Evolutionary conservation across 1,140 invertebrate species (phyloP).

Genomic region (Trigoniulus corallinus): DNA sequence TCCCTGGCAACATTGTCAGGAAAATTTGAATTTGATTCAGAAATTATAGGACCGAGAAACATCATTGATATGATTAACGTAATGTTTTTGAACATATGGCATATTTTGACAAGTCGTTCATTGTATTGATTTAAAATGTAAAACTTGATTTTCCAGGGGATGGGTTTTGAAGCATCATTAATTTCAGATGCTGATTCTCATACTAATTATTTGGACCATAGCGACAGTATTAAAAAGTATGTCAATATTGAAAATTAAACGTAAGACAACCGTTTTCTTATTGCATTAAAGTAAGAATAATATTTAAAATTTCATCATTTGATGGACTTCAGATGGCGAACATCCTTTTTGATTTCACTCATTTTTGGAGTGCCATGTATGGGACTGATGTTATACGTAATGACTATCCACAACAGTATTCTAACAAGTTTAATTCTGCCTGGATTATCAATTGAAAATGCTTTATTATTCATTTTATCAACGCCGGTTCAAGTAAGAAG

Average conservation of each 20-base stretch:
- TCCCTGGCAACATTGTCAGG: slow-evolving; percentile 73
- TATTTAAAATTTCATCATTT: slow-evolving; percentile 8
- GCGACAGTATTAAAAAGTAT: slow-evolving; percentile 68
- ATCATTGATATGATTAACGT: slow-evolving; percentile 74
- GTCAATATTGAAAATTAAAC: background rate
- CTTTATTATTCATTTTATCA: slow-evolving; percentile 85
- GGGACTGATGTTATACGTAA: slow-evolving; percentile 92
- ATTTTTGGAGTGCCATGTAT: slow-evolving; percentile 90
- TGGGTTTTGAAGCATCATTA: slow-evolving; percentile 38
- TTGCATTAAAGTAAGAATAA: background rate
- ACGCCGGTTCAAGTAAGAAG: slow-evolving; percentile 78
- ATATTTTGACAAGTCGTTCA: background rate
- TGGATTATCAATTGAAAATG: slow-evolving; percentile 86
- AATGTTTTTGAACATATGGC: slow-evolving; percentile 18
- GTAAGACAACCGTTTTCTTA: too few species aligned
- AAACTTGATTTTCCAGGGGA: slow-evolving; percentile 24
- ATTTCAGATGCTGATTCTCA: slow-evolving; percentile 25
- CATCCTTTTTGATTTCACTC: slow-evolving; percentile 80
- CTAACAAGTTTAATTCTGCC: slow-evolving; percentile 58
- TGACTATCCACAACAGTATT: slow-evolving; percentile 37
- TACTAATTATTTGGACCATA: slow-evolving; percentile 33
- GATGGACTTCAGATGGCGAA: slow-evolving; percentile 75
- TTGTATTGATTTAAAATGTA: slow-evolving; percentile 32
- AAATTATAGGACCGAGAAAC: slow-evolving; percentile 66
- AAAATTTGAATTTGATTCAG: slow-evolving; percentile 65